Base-by-base conservation (phyloP, 2,888 invertebrate species). In the Trisateles emortualis region DNA sequence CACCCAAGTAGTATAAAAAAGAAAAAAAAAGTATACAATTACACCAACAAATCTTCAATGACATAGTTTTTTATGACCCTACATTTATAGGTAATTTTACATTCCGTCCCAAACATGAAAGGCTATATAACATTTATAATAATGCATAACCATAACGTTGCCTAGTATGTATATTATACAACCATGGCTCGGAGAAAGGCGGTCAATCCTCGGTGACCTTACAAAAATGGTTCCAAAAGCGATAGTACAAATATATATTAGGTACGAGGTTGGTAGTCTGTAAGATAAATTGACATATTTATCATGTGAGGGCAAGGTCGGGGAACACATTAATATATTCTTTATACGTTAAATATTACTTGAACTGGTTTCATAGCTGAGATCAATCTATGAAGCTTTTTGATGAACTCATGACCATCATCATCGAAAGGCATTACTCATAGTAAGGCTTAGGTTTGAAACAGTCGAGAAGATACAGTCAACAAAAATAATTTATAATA, bases 241-340 rank as follows among this genome's bases (percentile, higher is more conserved):
- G 41, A 53, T 39, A 53, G 29, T 47, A 50, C 38, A 53, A 43
- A 51, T 47, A 47, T 50, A 50, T 51, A 52, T 47, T 17, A 26
- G 40, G 36, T 50, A 30, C 29, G 24, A 24, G 49, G 39, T 40
- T 38, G 30, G 43, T 44, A 50, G 40, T 33, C 24, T 40, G 22
- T 14, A 35, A 49, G 57, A 60, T 53, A 60, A 53, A 60, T 57
- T 19, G 60, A 9, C 38, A 39, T 45, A 57, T 60, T 45, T 46
- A 57, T 60, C 60, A 57, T 51, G 32, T 8, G 33, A 35, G 32
- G 43, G 17, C 60, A 60, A 57, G 60, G 60, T 60, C 50, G 33
- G 10, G 29, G 22, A 16, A 42, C 33, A 38, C 32, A 11, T 53
- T 56, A 43, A 26, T 57, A 41, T 41, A 44, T 35, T 51, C 41